Evolutionary conservation across 92 coral and sea anemone species (phyloP).

Genomic region (Porites evermanni): DNA sequence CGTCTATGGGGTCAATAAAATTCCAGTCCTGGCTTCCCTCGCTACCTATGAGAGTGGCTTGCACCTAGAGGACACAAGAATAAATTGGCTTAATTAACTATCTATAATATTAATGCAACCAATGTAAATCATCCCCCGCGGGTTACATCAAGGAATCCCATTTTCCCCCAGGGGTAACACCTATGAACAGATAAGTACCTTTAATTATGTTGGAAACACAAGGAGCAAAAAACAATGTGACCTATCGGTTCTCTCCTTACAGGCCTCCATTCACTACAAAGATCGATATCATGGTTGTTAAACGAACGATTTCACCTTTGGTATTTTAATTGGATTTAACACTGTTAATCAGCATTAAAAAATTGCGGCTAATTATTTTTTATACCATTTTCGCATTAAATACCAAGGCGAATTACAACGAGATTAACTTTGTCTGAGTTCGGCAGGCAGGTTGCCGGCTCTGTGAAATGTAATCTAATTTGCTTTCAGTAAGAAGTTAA

Average conservation of each 20-base stretch:
- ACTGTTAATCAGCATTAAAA: not conserved
- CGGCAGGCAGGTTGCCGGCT: not conserved
- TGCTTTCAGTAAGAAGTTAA: not conserved
- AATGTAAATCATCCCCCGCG: too few species aligned
- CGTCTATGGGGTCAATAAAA: constrained; percentile 67
- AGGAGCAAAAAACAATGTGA: not conserved
- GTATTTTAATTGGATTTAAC: not conserved
- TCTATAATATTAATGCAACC: too few species aligned
- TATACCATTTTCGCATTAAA: constrained; percentile 6
- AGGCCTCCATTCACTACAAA: not conserved
- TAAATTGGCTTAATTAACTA: too few species aligned
- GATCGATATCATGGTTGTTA: not conserved
- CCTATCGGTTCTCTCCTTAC: not conserved
- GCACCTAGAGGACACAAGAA: constrained; percentile 67
- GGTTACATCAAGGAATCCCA: not conserved
- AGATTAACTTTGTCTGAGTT: constrained; percentile 7
- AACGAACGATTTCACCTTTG: not conserved
- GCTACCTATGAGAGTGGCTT: constrained; percentile 92
- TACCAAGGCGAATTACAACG: not conserved
- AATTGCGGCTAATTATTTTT: not conserved
- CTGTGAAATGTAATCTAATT: not conserved
- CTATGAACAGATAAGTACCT: not conserved
- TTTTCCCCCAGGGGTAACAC: not conserved
- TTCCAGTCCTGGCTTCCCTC: constrained; percentile 86
- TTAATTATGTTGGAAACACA: not conserved